Percentiles rank a stretch among this genome's conserved stretches.
phyloP scores from a whole-genome alignment of 2,888 invertebrate genomes.

The Abrostola triplasia region DNA sequence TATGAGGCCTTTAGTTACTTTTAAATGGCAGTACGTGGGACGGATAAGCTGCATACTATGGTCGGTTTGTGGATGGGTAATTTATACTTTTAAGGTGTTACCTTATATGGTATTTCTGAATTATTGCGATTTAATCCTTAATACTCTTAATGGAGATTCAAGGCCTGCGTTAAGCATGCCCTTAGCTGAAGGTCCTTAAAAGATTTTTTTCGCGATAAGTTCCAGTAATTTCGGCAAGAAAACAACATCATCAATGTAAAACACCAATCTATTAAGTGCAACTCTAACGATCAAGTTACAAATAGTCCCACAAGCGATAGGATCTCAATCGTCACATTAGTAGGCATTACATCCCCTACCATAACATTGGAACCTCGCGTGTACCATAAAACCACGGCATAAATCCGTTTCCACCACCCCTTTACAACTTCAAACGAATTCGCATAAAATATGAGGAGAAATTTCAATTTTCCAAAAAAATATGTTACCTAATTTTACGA shows the following conservation, averaged over 20 bases:
- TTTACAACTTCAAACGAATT: slow-evolving; percentile 36
- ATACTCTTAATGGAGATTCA: too few relatives aligned
- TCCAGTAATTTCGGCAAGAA: too few relatives aligned
- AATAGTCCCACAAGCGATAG: background rate
- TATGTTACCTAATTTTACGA: slow-evolving; percentile 24
- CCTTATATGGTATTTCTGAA: too few relatives aligned
- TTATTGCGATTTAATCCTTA: too few relatives aligned
- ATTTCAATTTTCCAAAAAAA: slow-evolving; percentile 47
- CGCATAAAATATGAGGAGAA: slow-evolving; percentile 10
- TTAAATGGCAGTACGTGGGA: background rate
- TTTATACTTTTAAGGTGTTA: too few relatives aligned
- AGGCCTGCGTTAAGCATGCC: too few relatives aligned
- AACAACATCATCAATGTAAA: too few relatives aligned
- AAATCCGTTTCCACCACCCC: slow-evolving; percentile 24
- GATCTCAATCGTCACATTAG: background rate
- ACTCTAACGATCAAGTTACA: too few relatives aligned
- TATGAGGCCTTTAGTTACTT: slow-evolving; percentile 18
- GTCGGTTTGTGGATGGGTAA: slow-evolving; percentile 15
- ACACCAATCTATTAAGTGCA: too few relatives aligned
- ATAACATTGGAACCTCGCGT: slow-evolving; percentile 12
- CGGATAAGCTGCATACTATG: slow-evolving; percentile 5
- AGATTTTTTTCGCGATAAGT: too few relatives aligned
- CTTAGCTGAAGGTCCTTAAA: too few relatives aligned
- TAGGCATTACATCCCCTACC: background rate
- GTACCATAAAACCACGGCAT: slow-evolving; percentile 35